Evolutionary conservation across 2,888 invertebrate species (phyloP), one percentile per base, ranked within the genome.

Genomic region (Eupithecia exiguata): DNA sequence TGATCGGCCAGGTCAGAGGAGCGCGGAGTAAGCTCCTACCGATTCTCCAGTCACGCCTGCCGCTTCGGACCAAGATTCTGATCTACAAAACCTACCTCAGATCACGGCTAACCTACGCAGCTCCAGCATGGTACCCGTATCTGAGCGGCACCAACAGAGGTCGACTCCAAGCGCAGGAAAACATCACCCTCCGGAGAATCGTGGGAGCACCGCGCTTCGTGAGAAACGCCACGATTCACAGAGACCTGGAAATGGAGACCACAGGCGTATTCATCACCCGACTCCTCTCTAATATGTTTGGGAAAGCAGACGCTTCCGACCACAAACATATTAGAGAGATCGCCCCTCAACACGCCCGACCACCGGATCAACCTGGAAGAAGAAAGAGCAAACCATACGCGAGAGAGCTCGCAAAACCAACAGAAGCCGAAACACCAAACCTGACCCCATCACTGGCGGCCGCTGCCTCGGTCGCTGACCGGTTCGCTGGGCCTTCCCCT

Each of bases 11-110:
- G 30, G 30, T 30, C 30, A 30, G 30, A 30, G 30, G 30, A 30
- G 30, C 30, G 30, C 30, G 30, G 30, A 30, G 30, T 4, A 53
- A 43, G 12, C 68, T 68, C 1, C 1, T 16, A 1, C 74, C 74
- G 0, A 35, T 70, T 9, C 74, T 74, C 0, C 16, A 18, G 0
- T 70, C 74, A 0, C 69, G 69, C 3, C 61, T 74, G 9, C 67
- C 62, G 25, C 65, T 69, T 4, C n/a, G 30, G 9, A 66, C 68
- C 0, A 73, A 73, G 14, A n/a, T 61, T 0, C 0, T 21, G 0
- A 36, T 73, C 0, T 61, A 62, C 40, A 74, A 74, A 5, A 70
- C 74, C 0, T 74, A 70, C 9, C 40, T 68, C 1, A 46, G 70
- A 12, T 18, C 74, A 12, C 69, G 73, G 7, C 18, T 72, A 0